Evolutionary conservation across 2,113 vertebrate genomes (phyloP).

Genomic region (Taurulus bubalis): DNA sequence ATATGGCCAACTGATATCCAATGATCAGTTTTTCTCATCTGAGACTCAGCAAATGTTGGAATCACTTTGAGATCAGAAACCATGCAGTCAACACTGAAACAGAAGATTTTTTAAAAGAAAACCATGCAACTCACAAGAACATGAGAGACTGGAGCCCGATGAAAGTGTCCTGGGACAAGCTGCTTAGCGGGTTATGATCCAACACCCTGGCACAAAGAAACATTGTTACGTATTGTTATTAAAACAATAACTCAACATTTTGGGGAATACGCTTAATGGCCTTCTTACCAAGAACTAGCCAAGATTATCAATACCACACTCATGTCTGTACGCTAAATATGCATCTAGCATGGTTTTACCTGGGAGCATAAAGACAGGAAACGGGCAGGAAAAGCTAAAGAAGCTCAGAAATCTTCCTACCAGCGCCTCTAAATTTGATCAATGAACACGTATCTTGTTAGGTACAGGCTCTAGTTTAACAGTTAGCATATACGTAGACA

Average conservation of each 20-base stretch:
- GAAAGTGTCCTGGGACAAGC: conserved; percentile 82
- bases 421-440: not conserved
- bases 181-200: conserved; percentile 85
- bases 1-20: not conserved
- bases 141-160: conserved; percentile 80
- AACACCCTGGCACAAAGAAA: conserved; percentile 80
- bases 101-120: not conserved
- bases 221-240: not conserved
- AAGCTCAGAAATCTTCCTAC: not conserved
- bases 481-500: not conserved
- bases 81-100: not conserved
- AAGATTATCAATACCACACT: not conserved
- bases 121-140: conserved; percentile 82
- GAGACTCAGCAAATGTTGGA: not conserved
- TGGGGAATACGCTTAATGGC: not conserved
- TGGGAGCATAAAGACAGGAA: not conserved
- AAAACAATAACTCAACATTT: not conserved
- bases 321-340: not conserved
- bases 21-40: not conserved
- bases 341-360: not conserved
- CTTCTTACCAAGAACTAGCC: not conserved
- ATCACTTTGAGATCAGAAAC: not conserved
- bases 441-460: not conserved
- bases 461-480: not conserved
- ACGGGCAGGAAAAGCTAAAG: not conserved